Conservation (phyloP, 2,797 vertebrate species). For the Typhlichthys eigenmanni region DNA sequence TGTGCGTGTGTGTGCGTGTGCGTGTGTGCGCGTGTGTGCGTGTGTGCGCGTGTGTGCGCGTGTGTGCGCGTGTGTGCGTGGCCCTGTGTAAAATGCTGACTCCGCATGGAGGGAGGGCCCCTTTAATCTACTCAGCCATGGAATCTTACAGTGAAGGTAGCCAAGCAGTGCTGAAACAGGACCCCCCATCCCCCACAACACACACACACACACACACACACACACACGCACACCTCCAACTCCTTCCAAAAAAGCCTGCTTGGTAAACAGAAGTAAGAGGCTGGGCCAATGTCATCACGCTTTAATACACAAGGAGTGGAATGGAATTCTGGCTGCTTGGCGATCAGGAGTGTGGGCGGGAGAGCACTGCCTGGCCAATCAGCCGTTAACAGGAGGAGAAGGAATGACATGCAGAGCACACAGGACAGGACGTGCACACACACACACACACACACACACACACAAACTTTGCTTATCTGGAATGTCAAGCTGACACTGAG, state of each 20-base stretch:
- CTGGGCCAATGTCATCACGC: slow-evolving; percentile 28
- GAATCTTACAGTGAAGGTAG: slow-evolving; percentile 39
- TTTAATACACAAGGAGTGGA: slow-evolving; percentile 33
- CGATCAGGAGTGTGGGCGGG: slow-evolving; percentile 6
- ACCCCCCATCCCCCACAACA: background rate
- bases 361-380: slow-evolving; percentile 43
- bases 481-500: slow-evolving; percentile 23
- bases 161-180: slow-evolving; percentile 34
- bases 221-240: slow-evolving; percentile 14
- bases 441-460: slow-evolving; percentile 16
- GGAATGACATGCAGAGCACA: slow-evolving; percentile 21
- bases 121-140: slow-evolving; percentile 38
- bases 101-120: slow-evolving; percentile 9
- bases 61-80: background rate
- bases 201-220: background rate
- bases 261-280: slow-evolving; percentile 32
- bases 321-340: slow-evolving; percentile 44
- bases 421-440: background rate
- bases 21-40: background rate
- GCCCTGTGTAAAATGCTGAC: slow-evolving; percentile 14
- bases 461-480: slow-evolving; percentile 24
- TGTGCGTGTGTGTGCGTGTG: background rate
- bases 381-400: slow-evolving; percentile 46
- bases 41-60: background rate
- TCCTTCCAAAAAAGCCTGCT: too few relatives aligned